These are phyloP conservation scores for Sylvietta virens DNA, from an alignment of 2,113 vertebrate species.

Conservation along the genomic window DNA sequence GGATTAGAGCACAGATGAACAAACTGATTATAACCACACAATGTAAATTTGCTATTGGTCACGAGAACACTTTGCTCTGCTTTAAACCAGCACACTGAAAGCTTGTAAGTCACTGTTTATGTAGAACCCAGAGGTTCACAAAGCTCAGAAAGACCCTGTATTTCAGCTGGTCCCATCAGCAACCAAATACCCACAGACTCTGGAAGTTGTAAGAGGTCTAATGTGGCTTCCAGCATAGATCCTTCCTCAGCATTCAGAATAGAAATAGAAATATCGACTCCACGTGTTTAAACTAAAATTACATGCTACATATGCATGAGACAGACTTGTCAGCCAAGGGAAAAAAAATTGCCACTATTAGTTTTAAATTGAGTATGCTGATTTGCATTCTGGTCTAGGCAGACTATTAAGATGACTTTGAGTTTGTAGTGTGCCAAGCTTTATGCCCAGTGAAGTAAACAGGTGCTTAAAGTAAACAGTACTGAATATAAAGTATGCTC, in stretches of 20 bases:
- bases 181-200: neutral
- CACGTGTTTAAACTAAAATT: neutral
- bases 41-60: neutral
- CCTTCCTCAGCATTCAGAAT: neutral
- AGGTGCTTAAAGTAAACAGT: constrained; percentile 26
- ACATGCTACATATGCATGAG: neutral
- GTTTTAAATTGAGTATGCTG: neutral
- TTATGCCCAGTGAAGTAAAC: neutral
- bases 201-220: neutral
- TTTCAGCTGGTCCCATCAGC: neutral
- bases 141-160: neutral
- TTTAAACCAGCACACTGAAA: neutral
- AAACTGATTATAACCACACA: neutral
- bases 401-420: neutral
- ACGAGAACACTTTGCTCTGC: neutral
- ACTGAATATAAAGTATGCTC: constrained; percentile 1
- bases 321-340: neutral
- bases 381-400: neutral
- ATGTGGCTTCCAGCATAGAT: neutral
- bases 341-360: neutral
- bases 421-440: neutral
- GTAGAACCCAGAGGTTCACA: neutral
- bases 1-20: neutral
- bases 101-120: neutral
- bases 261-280: neutral